phyloP scores from a whole-genome alignment of 2,888 invertebrate species.

The Sphinx pinastri region DNA sequence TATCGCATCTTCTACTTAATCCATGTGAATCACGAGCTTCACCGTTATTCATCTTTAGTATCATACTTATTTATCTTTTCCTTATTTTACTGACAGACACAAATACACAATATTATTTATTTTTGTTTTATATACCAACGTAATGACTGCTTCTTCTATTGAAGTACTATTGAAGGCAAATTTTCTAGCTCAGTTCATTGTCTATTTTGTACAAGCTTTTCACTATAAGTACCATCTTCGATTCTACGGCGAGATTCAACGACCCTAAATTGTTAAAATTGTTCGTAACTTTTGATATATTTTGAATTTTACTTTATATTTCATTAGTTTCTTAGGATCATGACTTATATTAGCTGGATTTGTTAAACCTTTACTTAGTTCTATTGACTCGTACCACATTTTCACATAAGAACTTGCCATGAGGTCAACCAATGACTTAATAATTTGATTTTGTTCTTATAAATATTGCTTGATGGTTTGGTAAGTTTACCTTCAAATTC shows the following conservation, averaged over 20 bases:
- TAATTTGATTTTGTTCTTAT: background rate
- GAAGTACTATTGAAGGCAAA: slow-evolving; percentile 60
- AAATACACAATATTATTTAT: slow-evolving; percentile 15
- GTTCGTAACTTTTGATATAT: slow-evolving; percentile 13
- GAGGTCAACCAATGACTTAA: slow-evolving; percentile 3
- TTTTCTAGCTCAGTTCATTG: slow-evolving; percentile 64
- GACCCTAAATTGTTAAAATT: slow-evolving; percentile 2
- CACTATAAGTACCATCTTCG: slow-evolving; percentile 43
- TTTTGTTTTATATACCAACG: slow-evolving; percentile 34
- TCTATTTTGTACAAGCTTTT: slow-evolving; percentile 71
- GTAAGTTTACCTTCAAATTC: slow-evolving; percentile 15
- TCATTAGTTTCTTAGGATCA: slow-evolving; percentile 5
- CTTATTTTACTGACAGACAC: slow-evolving; percentile 4
- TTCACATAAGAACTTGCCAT: background rate
- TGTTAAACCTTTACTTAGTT: background rate
- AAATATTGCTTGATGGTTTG: slow-evolving; percentile 7
- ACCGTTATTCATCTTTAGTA: background rate
- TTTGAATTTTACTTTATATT: slow-evolving; percentile 10
- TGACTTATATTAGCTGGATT: background rate
- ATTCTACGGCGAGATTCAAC: slow-evolving; percentile 47
- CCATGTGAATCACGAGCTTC: background rate
- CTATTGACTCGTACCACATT: background rate
- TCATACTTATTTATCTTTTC: background rate
- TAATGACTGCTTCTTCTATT: slow-evolving; percentile 51
- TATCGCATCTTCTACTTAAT: background rate